These are phyloP conservation scores for Drosophila mayri DNA, from an alignment of 1,140 invertebrate genomes.

Conservation along the genomic window DNA sequence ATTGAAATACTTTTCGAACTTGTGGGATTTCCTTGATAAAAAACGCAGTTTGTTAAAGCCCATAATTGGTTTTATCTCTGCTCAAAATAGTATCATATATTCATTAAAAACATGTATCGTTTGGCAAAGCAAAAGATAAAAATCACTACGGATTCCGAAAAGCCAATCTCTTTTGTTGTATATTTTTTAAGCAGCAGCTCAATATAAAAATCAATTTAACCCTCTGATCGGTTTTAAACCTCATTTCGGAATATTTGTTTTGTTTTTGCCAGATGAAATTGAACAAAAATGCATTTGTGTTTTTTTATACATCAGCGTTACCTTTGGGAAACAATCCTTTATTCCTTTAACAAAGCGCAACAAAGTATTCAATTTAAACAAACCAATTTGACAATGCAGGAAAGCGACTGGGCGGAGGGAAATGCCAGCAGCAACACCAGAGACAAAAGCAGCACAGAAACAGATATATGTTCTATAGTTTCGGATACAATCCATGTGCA, in stretches of 20 bases:
- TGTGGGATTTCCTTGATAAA: background rate
- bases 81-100: background rate
- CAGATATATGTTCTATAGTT: conserved; percentile 38
- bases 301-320: conserved; percentile 1
- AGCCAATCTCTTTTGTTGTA: background rate
- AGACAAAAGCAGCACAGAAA: conserved; percentile 32
- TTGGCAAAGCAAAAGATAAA: background rate
- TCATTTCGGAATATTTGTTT: background rate
- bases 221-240: background rate
- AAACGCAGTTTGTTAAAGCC: background rate
- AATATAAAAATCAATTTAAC: conserved; percentile 22
- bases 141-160: background rate
- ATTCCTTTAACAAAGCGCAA: conserved; percentile 31
- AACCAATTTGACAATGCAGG: conserved; percentile 72
- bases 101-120: background rate
- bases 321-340: conserved; percentile 17
- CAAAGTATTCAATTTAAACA: conserved; percentile 76
- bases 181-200: background rate
- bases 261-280: conserved; percentile 8
- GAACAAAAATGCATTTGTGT: conserved; percentile 28
- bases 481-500: conserved; percentile 52
- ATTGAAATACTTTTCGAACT: background rate
- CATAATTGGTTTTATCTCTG: background rate
- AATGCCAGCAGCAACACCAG: conserved; percentile 31
- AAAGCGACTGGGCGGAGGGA: conserved; percentile 38